A percentile compares a stretch with the other conserved stretches of the same genome.
Conservation (phyloP, 1,140 invertebrate species). For the Brachionus rubens region DNA sequence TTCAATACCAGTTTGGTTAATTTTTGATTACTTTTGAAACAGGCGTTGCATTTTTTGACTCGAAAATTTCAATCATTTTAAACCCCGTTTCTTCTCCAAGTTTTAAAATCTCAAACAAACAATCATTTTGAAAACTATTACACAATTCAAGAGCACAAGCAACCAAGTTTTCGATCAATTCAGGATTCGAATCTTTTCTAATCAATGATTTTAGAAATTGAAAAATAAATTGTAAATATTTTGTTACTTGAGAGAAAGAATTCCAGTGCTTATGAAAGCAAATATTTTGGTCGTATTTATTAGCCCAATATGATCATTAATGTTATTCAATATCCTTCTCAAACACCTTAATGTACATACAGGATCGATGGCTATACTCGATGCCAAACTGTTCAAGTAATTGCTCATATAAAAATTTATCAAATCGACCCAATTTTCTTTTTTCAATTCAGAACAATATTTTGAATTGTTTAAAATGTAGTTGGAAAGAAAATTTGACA, state of each 20-base stretch:
- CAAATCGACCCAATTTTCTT: conserved; percentile 23
- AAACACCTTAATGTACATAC: neutral
- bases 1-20: neutral
- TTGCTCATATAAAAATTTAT: conserved; percentile 21
- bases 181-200: conserved; percentile 29
- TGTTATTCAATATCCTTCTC: neutral
- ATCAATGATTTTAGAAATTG: neutral
- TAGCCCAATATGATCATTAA: neutral
- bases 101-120: neutral
- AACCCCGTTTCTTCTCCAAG: neutral
- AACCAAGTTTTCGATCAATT: conserved; percentile 5
- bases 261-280: neutral
- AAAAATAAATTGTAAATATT: neutral
- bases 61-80: neutral
- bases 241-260: neutral
- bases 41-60: neutral
- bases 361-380: neutral
- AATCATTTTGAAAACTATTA: conserved; percentile 11
- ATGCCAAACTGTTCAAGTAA: conserved; percentile 16
- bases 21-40: neutral
- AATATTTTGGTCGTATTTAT: conserved; percentile 1
- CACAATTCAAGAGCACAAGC: neutral
- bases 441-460: conserved; percentile 1
- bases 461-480: neutral
- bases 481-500: conserved; percentile 11